These are phyloP conservation scores for Escarpia spicata DNA, from an alignment of 2,888 invertebrate genomes.

Conservation along the genomic window DNA sequence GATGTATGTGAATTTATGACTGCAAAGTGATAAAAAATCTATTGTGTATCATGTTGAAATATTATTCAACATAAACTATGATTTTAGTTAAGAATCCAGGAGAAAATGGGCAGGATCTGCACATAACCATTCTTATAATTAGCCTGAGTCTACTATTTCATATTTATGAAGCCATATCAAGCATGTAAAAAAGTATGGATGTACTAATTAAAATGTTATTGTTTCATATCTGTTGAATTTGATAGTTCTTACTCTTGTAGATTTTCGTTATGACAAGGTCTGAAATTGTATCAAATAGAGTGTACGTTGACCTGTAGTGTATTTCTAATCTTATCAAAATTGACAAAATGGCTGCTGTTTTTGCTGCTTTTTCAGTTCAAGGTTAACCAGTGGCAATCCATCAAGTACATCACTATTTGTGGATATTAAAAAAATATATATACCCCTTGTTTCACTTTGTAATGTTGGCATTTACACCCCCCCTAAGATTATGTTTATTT, in stretches of 20 bases:
- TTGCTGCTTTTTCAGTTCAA: background rate
- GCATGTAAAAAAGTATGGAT: background rate
- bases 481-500: too few relatives aligned
- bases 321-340: background rate
- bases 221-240: background rate
- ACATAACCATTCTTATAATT: background rate
- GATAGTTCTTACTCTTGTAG: background rate
- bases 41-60: background rate
- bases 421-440: too few relatives aligned
- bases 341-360: background rate
- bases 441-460: too few relatives aligned
- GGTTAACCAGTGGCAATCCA: too few relatives aligned
- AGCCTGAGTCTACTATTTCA: background rate
- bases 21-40: background rate
- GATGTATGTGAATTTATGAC: background rate
- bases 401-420: too few relatives aligned
- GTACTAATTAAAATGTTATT: background rate
- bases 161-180: constrained; percentile 12
- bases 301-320: background rate
- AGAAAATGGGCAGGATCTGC: background rate
- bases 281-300: background rate
- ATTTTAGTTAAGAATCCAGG: background rate
- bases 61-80: background rate
- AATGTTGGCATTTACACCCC: too few relatives aligned
- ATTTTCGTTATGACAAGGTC: background rate